A percentile compares a stretch with the other conserved stretches of the same genome.
These are phyloP conservation scores for Machaerirhynchus nigripectus DNA, from an alignment of 2,113 vertebrate species.

Conservation along the genomic window DNA sequence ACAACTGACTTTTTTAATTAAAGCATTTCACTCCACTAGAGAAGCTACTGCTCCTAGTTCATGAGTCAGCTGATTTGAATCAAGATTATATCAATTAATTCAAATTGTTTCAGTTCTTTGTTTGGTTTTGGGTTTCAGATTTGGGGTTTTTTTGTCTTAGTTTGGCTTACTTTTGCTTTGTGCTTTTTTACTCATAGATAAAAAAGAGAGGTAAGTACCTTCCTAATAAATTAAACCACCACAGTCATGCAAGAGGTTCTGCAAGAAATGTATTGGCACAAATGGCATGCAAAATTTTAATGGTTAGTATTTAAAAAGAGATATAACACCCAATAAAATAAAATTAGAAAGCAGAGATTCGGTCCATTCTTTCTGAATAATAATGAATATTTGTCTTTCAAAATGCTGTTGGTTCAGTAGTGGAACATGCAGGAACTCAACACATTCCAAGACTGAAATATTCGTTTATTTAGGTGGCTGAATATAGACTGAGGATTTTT, in stretches of 20 bases:
- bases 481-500: background rate
- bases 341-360: background rate
- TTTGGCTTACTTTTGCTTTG: background rate
- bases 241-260: background rate
- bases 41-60: background rate
- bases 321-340: background rate
- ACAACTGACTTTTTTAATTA: background rate
- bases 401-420: background rate
- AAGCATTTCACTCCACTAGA: background rate
- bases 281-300: background rate
- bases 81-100: background rate
- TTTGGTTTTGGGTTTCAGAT: fast-evolving
- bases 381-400: background rate
- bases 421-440: background rate
- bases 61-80: background rate
- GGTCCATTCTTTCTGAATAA: background rate
- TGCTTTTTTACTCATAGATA: background rate
- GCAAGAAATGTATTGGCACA: background rate
- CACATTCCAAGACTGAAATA: background rate
- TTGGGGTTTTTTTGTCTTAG: background rate
- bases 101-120: background rate
- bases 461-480: background rate
- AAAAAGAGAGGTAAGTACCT: background rate
- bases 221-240: background rate
- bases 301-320: background rate